Conservation (phyloP, 1,140 invertebrate species). For the Drosophila asahinai region DNA sequence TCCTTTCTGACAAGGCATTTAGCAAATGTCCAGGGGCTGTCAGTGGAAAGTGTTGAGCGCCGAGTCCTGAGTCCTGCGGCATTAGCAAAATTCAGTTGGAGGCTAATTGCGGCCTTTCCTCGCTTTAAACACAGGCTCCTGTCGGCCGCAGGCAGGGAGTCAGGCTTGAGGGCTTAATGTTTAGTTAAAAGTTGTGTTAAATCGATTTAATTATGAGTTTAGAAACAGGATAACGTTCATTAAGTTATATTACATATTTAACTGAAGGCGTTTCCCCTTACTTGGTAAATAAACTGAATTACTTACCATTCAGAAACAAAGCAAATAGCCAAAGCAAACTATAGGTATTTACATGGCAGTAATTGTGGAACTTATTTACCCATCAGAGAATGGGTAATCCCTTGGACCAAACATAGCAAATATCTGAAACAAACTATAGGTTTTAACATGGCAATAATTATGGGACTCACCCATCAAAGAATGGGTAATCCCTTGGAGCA, state of each 20-base stretch:
- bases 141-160: not conserved
- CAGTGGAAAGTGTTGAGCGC: slow-evolving; percentile 57
- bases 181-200: slow-evolving; percentile 1
- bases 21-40: slow-evolving; percentile 50
- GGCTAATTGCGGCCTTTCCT: slow-evolving; percentile 63
- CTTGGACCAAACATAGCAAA: not conserved
- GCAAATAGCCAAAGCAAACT: not conserved
- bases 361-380: not conserved
- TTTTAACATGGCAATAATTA: not conserved
- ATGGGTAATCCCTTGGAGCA: slow-evolving; percentile 3
- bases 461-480: too few species aligned
- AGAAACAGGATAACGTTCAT: too few species aligned
- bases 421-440: not conserved
- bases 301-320: not conserved
- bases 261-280: too few species aligned
- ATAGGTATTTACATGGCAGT: too few species aligned
- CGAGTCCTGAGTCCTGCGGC: slow-evolving; percentile 34
- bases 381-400: not conserved
- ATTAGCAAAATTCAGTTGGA: slow-evolving; percentile 56
- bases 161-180: slow-evolving; percentile 7
- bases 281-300: not conserved
- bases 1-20: slow-evolving; percentile 63
- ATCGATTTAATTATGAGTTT: not conserved
- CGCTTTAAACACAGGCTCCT: slow-evolving; percentile 39
- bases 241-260: not conserved